phyloP scores from a whole-genome alignment of 2,113 vertebrate genomes.

The Ophthalmolycus amberensis region DNA sequence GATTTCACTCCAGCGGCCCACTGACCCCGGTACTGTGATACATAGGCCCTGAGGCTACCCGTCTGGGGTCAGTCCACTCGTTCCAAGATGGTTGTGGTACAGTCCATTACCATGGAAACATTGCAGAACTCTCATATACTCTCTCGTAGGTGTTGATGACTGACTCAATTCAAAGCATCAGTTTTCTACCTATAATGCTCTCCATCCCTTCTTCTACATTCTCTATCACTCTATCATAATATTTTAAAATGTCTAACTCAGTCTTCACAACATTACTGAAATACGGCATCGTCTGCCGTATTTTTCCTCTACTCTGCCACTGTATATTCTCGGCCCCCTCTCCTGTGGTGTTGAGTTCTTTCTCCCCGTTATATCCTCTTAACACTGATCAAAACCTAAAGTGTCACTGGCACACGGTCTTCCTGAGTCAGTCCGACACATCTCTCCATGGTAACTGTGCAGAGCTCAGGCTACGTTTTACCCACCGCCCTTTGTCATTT shows the following conservation, averaged over 20 bases:
- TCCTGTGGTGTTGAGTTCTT: not conserved
- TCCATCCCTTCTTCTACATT: not conserved
- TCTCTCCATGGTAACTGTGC: constrained; percentile 49
- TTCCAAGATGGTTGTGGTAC: not conserved
- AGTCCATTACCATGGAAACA: constrained; percentile 10
- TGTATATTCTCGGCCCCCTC: constrained; percentile 21
- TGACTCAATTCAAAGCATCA: constrained; percentile 21
- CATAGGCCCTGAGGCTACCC: not conserved
- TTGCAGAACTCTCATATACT: not conserved
- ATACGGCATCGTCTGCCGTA: constrained; percentile 3
- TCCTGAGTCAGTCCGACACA: constrained; percentile 45
- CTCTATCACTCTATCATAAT: not conserved
- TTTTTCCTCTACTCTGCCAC: constrained; percentile 27
- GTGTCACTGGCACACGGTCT: constrained; percentile 39
- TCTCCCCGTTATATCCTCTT: constrained; percentile 26
- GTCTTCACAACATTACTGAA: not conserved
- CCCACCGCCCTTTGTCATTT: constrained; percentile 28
- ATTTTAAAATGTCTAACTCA: not conserved
- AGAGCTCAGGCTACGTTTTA: constrained; percentile 32
- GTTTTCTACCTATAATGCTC: not conserved
- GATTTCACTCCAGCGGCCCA: constrained; percentile 13
- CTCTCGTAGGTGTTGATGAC: not conserved
- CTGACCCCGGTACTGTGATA: constrained; percentile 21
- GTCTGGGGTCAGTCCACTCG: constrained; percentile 8
- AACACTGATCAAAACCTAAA: constrained; percentile 49